Conservation (phyloP, 2,888 invertebrate genomes). For the Neelides folsomi region DNA sequence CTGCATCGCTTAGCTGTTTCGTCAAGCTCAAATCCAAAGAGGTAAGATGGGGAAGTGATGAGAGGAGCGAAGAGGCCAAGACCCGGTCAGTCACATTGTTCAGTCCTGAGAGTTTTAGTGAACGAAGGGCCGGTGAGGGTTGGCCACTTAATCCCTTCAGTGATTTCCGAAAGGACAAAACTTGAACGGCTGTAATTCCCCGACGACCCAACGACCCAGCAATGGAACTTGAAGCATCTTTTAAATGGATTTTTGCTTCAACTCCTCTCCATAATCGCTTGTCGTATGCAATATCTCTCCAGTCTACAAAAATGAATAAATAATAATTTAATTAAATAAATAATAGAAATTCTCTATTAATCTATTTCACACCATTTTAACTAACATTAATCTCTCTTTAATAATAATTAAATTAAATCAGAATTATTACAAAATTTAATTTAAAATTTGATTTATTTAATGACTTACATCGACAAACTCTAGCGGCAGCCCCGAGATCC, state of each 20-base stretch:
- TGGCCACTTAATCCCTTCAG: constrained; percentile 61
- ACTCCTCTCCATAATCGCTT: constrained; percentile 89
- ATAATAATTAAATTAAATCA: too few relatives aligned
- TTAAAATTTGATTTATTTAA: too few relatives aligned
- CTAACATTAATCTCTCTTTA: too few relatives aligned
- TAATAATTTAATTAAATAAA: constrained; percentile 29
- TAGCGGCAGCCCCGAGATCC: constrained; percentile 79
- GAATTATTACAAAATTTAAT: too few relatives aligned
- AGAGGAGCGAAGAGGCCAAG: constrained; percentile 61
- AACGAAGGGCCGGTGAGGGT: constrained; percentile 55
- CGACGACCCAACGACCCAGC: constrained; percentile 73
- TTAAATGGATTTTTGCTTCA: constrained; percentile 76
- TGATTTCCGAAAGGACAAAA: constrained; percentile 67
- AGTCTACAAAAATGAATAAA: constrained; percentile 41
- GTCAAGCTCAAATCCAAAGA: constrained; percentile 77
- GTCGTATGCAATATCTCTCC: constrained; percentile 85
- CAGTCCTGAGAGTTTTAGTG: constrained; percentile 80
- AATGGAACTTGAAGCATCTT: constrained; percentile 62
- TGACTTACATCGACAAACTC: constrained; percentile 52
- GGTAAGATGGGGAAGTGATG: constrained; percentile 41
- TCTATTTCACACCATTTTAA: too few relatives aligned
- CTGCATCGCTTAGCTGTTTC: constrained; percentile 88
- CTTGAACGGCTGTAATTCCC: constrained; percentile 77
- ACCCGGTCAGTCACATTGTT: constrained; percentile 82
- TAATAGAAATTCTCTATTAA: too few relatives aligned